phyloP scores from a whole-genome alignment of 2,113 vertebrate species.

The Numida meleagris region DNA sequence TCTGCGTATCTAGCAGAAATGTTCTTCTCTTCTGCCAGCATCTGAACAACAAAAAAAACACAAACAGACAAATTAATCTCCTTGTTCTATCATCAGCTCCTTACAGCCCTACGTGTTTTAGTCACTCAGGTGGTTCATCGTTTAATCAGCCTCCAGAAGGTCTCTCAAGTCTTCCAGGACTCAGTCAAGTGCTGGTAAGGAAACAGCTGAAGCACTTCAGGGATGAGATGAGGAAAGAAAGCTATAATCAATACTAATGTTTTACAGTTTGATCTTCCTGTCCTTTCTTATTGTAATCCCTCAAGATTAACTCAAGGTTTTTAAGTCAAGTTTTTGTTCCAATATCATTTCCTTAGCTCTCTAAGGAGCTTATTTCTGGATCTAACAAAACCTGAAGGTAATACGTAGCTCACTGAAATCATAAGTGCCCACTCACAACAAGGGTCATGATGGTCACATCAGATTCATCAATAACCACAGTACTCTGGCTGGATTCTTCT shows the following conservation, averaged over 20 bases:
- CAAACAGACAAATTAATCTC: background rate
- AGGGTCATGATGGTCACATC: background rate
- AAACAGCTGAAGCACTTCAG: background rate
- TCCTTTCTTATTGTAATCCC: too few relatives aligned
- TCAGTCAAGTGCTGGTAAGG: background rate
- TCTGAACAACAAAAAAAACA: conserved; percentile 64
- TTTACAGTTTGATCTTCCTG: background rate
- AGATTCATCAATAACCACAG: background rate
- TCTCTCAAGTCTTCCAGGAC: background rate
- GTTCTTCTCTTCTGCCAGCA: conserved; percentile 95
- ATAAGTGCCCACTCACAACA: background rate
- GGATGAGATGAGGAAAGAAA: background rate
- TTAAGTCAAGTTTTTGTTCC: background rate
- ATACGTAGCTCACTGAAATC: background rate
- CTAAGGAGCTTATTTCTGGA: background rate
- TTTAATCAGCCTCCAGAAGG: background rate
- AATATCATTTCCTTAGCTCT: background rate
- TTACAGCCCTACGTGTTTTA: background rate
- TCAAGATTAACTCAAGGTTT: background rate
- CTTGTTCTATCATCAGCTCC: background rate
- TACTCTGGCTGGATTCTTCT: background rate
- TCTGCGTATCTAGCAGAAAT: conserved; percentile 92
- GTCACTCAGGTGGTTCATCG: background rate
- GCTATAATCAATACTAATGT: background rate
- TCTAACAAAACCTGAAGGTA: background rate